These are phyloP conservation scores for Rostratula benghalensis DNA, from an alignment of 2,113 vertebrate genomes.

Conservation along the genomic window DNA sequence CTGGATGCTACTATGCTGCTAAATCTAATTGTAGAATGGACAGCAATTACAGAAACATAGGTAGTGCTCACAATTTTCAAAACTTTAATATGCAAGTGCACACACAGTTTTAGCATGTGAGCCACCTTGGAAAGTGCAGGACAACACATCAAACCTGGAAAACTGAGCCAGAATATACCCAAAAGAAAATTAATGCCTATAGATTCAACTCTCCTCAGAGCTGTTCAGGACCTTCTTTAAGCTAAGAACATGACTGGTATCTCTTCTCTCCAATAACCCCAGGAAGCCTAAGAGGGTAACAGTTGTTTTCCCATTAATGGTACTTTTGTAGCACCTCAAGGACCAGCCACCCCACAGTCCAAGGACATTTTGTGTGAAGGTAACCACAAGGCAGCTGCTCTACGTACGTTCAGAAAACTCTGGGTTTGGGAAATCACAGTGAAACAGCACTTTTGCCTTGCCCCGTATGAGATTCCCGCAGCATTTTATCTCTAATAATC, in stretches of 20 bases:
- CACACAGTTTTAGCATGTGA: background rate
- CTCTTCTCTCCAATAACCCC: background rate
- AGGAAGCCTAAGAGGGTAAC: fast-evolving
- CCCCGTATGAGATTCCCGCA: background rate
- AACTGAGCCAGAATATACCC: background rate
- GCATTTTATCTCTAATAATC: constrained; percentile 22
- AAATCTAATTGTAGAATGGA: background rate
- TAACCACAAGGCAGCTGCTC: background rate
- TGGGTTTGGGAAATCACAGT: fast-evolving
- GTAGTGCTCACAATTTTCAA: background rate
- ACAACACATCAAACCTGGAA: background rate
- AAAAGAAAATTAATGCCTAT: background rate
- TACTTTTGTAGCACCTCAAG: background rate
- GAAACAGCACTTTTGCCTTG: background rate
- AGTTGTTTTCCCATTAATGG: fast-evolving
- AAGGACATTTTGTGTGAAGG: fast-evolving
- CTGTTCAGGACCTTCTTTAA: background rate
- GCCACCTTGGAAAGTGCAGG: background rate
- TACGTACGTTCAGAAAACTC: fast-evolving
- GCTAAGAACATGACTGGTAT: background rate
- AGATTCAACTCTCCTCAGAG: background rate
- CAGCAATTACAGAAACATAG: background rate
- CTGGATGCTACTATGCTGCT: background rate
- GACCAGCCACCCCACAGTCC: background rate
- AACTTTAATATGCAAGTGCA: background rate